phyloP scores from a whole-genome alignment of 1,140 invertebrate species.

The Drosophila watanabei region DNA sequence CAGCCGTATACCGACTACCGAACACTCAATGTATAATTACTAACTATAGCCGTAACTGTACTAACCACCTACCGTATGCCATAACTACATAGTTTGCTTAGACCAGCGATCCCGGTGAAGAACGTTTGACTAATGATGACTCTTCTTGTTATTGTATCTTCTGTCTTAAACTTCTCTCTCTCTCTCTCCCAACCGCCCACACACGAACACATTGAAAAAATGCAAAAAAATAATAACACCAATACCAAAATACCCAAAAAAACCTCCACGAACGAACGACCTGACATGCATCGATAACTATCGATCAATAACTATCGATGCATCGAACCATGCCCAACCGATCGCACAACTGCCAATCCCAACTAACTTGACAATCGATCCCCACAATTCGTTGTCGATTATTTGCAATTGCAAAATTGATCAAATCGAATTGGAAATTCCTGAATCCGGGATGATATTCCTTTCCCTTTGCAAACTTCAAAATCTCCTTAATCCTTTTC shows the following conservation, averaged over 20 bases:
- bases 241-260: constrained; percentile 12
- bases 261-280: constrained; percentile 41
- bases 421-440: background rate
- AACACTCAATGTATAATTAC: constrained; percentile 53
- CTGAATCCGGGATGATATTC: background rate
- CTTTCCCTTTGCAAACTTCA: constrained; percentile 2
- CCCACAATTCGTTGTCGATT: constrained; percentile 7
- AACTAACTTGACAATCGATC: constrained; percentile 15
- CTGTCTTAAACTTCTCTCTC: constrained; percentile 83
- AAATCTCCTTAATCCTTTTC: constrained; percentile 19
- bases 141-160: constrained; percentile 84
- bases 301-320: constrained; percentile 40
- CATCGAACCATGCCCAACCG: constrained; percentile 58
- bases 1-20: constrained; percentile 24
- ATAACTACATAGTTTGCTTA: constrained; percentile 70
- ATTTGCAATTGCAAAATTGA: background rate
- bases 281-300: constrained; percentile 47
- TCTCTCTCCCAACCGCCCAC: constrained; percentile 79
- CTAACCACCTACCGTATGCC: constrained; percentile 63
- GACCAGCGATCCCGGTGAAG: constrained; percentile 72
- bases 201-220: constrained; percentile 44
- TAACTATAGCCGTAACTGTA: constrained; percentile 51
- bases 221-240: background rate
- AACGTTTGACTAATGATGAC: constrained; percentile 82
- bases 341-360: constrained; percentile 66